A percentile compares a stretch with the other conserved stretches of the same genome.
phyloP scores from a whole-genome alignment of 2,888 invertebrate genomes.

The Crossocerus cetratus region DNA sequence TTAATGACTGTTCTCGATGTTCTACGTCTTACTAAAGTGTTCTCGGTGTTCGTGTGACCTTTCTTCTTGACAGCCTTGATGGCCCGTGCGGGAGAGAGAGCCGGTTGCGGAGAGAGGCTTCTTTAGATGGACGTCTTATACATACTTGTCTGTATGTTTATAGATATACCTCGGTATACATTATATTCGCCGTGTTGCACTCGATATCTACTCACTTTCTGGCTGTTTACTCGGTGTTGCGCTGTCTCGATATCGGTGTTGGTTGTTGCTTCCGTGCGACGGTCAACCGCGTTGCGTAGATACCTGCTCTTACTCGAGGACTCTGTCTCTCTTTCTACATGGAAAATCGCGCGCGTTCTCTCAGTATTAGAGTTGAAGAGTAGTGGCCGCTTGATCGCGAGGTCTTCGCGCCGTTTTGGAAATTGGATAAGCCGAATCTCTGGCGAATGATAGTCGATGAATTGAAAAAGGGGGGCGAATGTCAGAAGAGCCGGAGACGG shows the following conservation, averaged over 20 bases:
- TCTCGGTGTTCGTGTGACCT: conserved; percentile 44
- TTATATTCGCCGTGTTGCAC: conserved; percentile 55
- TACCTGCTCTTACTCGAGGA: too few species aligned
- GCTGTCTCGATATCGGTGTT: conserved; percentile 40
- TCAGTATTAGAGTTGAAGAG: too few species aligned
- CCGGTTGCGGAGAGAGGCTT: conserved; percentile 7
- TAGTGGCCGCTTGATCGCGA: too few species aligned
- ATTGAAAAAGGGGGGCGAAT: neutral
- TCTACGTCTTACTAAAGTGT: conserved; percentile 48
- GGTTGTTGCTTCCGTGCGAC: conserved; percentile 36
- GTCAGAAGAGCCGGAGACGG: neutral
- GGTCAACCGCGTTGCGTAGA: conserved; percentile 8
- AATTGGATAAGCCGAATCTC: too few species aligned
- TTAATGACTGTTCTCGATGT: conserved; percentile 44
- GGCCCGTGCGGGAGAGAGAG: conserved; percentile 7
- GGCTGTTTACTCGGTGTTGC: conserved; percentile 63
- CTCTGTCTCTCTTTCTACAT: too few species aligned
- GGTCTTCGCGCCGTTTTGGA: too few species aligned
- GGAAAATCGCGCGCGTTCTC: too few species aligned
- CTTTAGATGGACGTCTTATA: conserved; percentile 32
- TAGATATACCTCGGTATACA: too few species aligned
- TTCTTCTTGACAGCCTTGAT: conserved; percentile 33
- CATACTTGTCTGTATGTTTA: conserved; percentile 8
- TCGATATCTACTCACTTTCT: conserved; percentile 52
- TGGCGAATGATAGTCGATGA: neutral